Percentiles rank a stretch among this genome's conserved stretches.
Conservation (phyloP, 37 sponge, comb jelly and placozoan species). For the Crambe crambe region DNA sequence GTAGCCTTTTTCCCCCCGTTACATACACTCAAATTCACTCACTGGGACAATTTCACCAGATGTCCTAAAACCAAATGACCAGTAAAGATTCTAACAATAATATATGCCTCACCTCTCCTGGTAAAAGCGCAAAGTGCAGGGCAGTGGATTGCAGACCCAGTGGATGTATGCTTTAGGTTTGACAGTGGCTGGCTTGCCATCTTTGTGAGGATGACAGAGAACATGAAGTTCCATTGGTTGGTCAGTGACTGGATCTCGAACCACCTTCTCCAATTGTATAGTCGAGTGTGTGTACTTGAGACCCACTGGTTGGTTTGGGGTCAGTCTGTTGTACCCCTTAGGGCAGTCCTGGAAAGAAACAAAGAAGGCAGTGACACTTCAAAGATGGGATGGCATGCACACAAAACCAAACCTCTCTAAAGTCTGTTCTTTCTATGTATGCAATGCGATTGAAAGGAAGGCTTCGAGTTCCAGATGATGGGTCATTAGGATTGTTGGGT, state of each 20-base stretch:
- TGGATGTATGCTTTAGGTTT: conserved; percentile 97
- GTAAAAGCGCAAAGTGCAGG: conserved; percentile 76
- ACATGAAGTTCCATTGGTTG: conserved; percentile 68
- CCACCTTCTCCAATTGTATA: conserved; percentile 67
- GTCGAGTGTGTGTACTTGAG: conserved; percentile 80
- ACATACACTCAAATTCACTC: not conserved
- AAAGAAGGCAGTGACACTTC: not conserved
- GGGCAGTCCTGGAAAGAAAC: not conserved
- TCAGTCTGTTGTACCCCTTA: conserved; percentile 68
- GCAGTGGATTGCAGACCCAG: conserved; percentile 85
- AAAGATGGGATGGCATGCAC: not conserved
- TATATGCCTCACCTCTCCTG: conserved; percentile 61
- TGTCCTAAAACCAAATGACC: not conserved
- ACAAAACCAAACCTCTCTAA: conserved; percentile 63
- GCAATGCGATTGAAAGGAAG: conserved; percentile 63
- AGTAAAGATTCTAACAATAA: not conserved
- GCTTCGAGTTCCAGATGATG: conserved; percentile 53
- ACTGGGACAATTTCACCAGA: conserved; percentile 37
- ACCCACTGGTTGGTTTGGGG: conserved; percentile 90
- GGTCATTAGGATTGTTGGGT: conserved; percentile 70
- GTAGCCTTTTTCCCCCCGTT: not conserved
- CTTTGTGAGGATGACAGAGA: conserved; percentile 1
- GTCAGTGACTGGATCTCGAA: conserved; percentile 62
- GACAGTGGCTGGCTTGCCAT: conserved; percentile 6
- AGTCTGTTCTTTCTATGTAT: conserved; percentile 88